Conservation (phyloP, 2,113 vertebrate genomes). For the Coptodon bakossiorum region DNA sequence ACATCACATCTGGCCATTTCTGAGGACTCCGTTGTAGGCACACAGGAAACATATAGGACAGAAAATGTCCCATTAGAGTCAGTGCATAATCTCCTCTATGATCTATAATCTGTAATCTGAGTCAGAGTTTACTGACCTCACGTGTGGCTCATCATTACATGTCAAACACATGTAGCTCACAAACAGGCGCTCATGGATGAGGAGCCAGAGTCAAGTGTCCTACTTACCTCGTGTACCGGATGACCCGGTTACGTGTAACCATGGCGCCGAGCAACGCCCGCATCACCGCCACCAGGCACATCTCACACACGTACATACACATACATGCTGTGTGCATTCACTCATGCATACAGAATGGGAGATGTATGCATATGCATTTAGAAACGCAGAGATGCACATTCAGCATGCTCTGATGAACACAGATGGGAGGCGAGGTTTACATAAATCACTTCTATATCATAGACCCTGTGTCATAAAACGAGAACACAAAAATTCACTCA, state of each 20-base stretch:
- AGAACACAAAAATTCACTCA: neutral
- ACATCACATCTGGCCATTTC: neutral
- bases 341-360: slow-evolving; percentile 14
- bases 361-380: neutral
- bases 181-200: neutral
- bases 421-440: neutral
- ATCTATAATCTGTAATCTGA: neutral
- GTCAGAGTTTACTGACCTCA: neutral
- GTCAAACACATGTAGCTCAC: neutral
- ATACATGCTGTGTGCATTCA: neutral
- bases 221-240: slow-evolving; percentile 40
- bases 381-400: neutral
- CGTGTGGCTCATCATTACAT: neutral
- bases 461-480: neutral
- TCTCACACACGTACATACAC: neutral
- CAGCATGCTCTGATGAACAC: neutral
- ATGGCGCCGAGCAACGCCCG: slow-evolving; percentile 4
- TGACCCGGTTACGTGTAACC: slow-evolving; percentile 44
- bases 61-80: neutral
- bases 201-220: slow-evolving; percentile 35
- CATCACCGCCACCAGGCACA: neutral
- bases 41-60: neutral
- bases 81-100: neutral
- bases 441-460: neutral
- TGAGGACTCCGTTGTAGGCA: neutral